Percentiles rank a stretch among this genome's conserved stretches.
Evolutionary conservation across 2,888 invertebrate genomes (phyloP).

Genomic region (Choristoneura rosaceana): DNA sequence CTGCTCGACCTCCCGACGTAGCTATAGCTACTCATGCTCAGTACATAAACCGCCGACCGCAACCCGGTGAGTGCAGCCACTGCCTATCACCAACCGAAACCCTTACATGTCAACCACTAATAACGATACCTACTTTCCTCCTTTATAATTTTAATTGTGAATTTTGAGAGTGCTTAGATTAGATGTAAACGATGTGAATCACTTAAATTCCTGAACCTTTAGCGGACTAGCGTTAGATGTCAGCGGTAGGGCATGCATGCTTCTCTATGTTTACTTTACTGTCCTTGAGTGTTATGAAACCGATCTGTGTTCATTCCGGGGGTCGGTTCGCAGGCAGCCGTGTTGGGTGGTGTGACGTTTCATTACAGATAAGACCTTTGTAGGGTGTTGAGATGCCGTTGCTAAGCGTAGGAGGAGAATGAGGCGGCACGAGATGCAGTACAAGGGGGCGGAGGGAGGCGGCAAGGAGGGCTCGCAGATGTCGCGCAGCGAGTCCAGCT

Average conservation of each 20-base stretch:
- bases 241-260: slow-evolving; percentile 81
- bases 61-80: slow-evolving; percentile 68
- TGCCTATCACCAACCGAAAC: slow-evolving; percentile 41
- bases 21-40: slow-evolving; percentile 51
- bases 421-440: slow-evolving; percentile 77
- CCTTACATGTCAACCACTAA: slow-evolving; percentile 52
- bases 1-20: slow-evolving; percentile 47
- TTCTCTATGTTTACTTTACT: slow-evolving; percentile 70
- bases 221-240: slow-evolving; percentile 67
- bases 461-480: slow-evolving; percentile 82
- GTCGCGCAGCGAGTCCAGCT: slow-evolving; percentile 91
- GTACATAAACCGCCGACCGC: slow-evolving; percentile 59
- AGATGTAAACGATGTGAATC: slow-evolving; percentile 66
- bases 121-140: slow-evolving; percentile 52
- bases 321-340: slow-evolving; percentile 60
- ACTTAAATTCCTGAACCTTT: slow-evolving; percentile 61
- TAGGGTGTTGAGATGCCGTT: slow-evolving; percentile 79
- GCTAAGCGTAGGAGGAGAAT: slow-evolving; percentile 78
- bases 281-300: slow-evolving; percentile 69
- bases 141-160: slow-evolving; percentile 57
- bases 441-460: slow-evolving; percentile 68
- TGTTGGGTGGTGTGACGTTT: slow-evolving; percentile 69
- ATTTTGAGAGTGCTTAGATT: slow-evolving; percentile 73
- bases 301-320: slow-evolving; percentile 65
- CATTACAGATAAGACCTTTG: slow-evolving; percentile 78